Conservation (phyloP, 2,113 vertebrate genomes). For the Bubalus kerabau region DNA sequence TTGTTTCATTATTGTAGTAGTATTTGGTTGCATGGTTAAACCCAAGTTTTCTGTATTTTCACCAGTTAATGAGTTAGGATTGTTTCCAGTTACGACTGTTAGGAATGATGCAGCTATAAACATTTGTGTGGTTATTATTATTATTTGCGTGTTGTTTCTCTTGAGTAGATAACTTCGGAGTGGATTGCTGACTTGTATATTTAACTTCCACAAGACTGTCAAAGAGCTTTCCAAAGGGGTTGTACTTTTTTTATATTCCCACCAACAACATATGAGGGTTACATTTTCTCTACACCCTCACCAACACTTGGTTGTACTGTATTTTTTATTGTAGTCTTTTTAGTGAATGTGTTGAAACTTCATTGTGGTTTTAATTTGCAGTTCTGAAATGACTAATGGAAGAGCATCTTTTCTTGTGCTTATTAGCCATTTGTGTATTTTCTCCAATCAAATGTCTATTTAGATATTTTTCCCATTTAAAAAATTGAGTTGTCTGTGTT, state of each 20-base stretch:
- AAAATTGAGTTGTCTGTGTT: not conserved
- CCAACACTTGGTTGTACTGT: not conserved
- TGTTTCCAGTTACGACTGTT: not conserved
- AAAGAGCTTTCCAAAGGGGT: not conserved
- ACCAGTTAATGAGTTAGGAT: not conserved
- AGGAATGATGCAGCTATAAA: not conserved
- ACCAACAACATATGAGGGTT: not conserved
- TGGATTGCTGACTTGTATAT: not conserved
- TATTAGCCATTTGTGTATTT: not conserved
- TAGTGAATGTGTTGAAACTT: not conserved
- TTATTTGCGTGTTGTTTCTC: not conserved
- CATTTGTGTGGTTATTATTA: not conserved
- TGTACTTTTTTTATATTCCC: not conserved
- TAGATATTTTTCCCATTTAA: not conserved
- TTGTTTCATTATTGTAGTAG: not conserved
- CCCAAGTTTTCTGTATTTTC: not conserved
- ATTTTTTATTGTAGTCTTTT: not conserved
- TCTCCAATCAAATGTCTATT: not conserved
- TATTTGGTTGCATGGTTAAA: not conserved
- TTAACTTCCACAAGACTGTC: not conserved
- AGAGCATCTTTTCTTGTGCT: not conserved
- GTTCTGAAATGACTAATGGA: not conserved
- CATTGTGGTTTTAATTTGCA: slow-evolving; percentile 25
- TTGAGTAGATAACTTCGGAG: not conserved
- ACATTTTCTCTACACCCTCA: not conserved